Conservation (phyloP, 2,888 invertebrate genomes). For the Scaptodrosophila latifasciaeformis region DNA sequence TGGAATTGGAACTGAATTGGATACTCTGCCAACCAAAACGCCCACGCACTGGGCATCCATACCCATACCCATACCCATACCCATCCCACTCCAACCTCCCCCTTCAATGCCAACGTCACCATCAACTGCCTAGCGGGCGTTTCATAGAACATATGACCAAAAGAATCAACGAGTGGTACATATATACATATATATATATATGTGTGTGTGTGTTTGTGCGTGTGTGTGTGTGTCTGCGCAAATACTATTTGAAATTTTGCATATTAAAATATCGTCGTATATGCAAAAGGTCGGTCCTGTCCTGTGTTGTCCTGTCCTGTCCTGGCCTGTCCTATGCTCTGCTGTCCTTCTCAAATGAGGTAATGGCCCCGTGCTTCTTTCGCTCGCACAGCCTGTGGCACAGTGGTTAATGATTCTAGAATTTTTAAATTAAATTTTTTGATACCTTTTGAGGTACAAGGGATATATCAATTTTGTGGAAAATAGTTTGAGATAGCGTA, state of each 20-base stretch:
- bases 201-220: slow-evolving; percentile 19
- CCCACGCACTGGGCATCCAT: slow-evolving; percentile 41
- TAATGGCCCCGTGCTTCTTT: slow-evolving; percentile 38
- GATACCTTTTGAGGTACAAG: no score
- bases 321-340: no score
- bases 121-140: slow-evolving; percentile 15
- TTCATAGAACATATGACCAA: slow-evolving; percentile 49
- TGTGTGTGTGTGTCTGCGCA: slow-evolving; percentile 28
- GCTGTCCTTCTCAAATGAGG: slow-evolving; percentile 38
- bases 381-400: no score
- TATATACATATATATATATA: slow-evolving; percentile 7
- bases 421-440: no score
- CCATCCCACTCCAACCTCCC: neutral
- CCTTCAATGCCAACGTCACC: no score
- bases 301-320: no score
- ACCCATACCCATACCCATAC: neutral
- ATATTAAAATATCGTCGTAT: slow-evolving; percentile 68
- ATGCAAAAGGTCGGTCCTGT: slow-evolving; percentile 57
- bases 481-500: no score
- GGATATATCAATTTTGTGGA: no score
- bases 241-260: slow-evolving; percentile 64
- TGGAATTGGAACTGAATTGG: slow-evolving; percentile 64
- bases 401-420: no score
- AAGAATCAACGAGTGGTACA: slow-evolving; percentile 38
- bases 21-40: slow-evolving; percentile 60